These are phyloP conservation scores for Ceyx margarethae DNA, from an alignment of 2,113 vertebrate species.

Conservation along the genomic window DNA sequence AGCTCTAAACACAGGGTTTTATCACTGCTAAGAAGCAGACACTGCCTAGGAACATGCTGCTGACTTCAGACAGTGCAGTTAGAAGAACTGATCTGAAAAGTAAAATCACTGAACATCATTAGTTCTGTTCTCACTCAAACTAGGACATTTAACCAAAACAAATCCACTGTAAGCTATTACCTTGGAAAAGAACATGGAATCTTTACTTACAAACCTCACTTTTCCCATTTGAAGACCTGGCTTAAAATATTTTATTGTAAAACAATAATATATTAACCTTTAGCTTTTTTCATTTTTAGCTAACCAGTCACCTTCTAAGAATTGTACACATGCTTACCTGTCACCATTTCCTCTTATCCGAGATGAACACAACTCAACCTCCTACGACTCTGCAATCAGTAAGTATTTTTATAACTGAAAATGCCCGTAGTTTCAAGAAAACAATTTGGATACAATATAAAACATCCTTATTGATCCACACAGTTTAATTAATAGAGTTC, in stretches of 20 bases:
- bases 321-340: slow-evolving; percentile 88
- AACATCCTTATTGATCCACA: not conserved
- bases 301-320: slow-evolving; percentile 86
- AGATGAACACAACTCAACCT: slow-evolving; percentile 84
- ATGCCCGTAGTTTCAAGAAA: not conserved
- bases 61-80: too few species aligned
- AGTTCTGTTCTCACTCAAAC: too few species aligned
- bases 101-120: too few species aligned
- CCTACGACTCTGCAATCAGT: slow-evolving; percentile 89
- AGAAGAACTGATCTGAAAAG: too few species aligned
- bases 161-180: not conserved
- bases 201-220: not conserved
- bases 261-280: not conserved
- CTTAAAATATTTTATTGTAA: not conserved
- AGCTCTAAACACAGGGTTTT: too few species aligned
- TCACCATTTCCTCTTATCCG: slow-evolving; percentile 87
- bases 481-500: slow-evolving; percentile 17
- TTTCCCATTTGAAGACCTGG: not conserved
- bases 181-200: not conserved
- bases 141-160: not conserved
- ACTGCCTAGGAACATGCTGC: too few species aligned
- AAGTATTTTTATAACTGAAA: slow-evolving; percentile 64
- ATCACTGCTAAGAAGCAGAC: too few species aligned
- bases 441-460: not conserved
- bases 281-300: slow-evolving; percentile 70